A percentile compares a stretch with the other conserved stretches of the same genome.
Evolutionary conservation across 64 coral and sea anemone genomes (phyloP).

Genomic region (Montipora cactus): DNA sequence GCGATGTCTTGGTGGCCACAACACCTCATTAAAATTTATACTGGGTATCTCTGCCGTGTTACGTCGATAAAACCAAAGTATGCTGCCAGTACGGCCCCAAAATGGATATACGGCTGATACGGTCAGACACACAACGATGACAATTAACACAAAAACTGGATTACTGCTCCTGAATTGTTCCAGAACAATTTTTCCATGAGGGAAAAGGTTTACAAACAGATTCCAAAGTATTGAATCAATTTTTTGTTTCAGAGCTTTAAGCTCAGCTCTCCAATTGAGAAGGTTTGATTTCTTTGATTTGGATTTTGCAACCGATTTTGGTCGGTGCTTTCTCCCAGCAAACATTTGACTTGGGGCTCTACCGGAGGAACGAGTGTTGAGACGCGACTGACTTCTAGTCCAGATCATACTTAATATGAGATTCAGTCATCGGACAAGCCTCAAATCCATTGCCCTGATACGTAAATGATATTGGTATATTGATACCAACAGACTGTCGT

Average conservation of each 20-base stretch:
- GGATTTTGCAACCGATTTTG: background rate
- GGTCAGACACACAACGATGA: background rate
- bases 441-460: too few species aligned
- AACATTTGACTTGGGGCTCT: too few species aligned
- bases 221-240: slow-evolving; percentile 31
- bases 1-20: slow-evolving; percentile 70
- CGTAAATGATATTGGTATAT: too few species aligned
- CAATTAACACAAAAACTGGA: background rate
- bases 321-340: too few species aligned
- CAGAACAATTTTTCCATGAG: background rate
- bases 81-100: background rate
- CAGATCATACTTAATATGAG: too few species aligned
- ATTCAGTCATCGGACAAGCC: too few species aligned
- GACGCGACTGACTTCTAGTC: too few species aligned
- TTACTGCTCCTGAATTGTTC: background rate
- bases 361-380: too few species aligned
- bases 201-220: slow-evolving; percentile 7
- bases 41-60: background rate
- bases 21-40: slow-evolving; percentile 52
- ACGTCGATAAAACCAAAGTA: background rate
- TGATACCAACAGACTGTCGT: too few species aligned
- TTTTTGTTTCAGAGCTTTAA: background rate
- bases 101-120: background rate
- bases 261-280: background rate
- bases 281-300: background rate